Conservation (phyloP, 2,113 vertebrate species). For the Poicephalus gulielmi region DNA sequence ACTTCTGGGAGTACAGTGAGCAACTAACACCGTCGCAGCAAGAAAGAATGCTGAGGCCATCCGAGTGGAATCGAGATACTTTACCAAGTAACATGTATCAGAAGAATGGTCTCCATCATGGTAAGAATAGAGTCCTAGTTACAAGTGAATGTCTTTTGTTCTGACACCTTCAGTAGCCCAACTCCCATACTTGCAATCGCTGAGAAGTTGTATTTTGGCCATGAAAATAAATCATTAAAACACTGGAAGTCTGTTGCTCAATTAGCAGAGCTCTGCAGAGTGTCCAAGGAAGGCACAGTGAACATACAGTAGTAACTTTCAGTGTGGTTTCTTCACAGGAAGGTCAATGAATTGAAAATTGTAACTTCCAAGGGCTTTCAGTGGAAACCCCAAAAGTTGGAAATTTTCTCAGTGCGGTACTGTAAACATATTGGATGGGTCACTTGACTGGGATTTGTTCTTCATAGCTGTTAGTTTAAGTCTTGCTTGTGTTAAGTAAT, state of each 20-base stretch:
- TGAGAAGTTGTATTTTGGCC: background rate
- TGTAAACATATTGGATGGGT: background rate
- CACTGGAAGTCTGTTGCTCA: background rate
- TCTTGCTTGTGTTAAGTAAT: background rate
- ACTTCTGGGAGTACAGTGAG: constrained; percentile 99
- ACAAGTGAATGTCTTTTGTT: background rate
- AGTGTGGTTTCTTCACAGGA: background rate
- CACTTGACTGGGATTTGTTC: background rate
- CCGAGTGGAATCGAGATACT: constrained; percentile 94
- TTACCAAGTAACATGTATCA: constrained; percentile 98
- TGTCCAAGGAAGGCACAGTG: background rate
- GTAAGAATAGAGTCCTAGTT: constrained; percentile 65
- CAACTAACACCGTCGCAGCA: constrained; percentile 92
- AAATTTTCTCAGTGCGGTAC: background rate
- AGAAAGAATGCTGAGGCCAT: constrained; percentile 93
- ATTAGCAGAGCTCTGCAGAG: background rate
- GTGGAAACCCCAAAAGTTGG: background rate
- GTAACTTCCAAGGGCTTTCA: background rate
- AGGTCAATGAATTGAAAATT: constrained; percentile 9
- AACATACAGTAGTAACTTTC: background rate
- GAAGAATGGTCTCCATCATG: constrained; percentile 93
- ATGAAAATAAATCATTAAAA: background rate
- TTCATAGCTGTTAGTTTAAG: background rate
- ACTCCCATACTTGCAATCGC: background rate
- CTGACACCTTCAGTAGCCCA: background rate